Conservation (phyloP, 92 coral and sea anemone species). For the Ricordea florida region DNA sequence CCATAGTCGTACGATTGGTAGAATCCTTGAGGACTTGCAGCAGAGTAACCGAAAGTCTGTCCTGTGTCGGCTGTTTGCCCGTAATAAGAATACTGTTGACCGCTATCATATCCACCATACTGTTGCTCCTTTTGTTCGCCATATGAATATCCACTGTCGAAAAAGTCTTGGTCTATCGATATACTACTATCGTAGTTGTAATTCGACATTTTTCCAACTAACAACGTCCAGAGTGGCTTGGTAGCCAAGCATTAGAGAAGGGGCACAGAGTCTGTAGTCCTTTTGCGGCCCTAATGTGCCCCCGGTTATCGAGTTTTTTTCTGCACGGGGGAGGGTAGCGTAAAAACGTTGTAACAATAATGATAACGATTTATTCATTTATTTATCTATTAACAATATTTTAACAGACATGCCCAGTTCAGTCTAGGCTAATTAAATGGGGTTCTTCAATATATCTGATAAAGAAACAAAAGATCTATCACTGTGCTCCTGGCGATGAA, state of each 20-base stretch:
- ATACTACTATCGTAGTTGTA: conserved; percentile 73
- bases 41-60: conserved; percentile 1
- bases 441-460: too few relatives aligned
- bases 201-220: conserved; percentile 77
- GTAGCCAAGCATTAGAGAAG: conserved; percentile 36
- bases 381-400: too few relatives aligned
- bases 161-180: conserved; percentile 83
- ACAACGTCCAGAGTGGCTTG: conserved; percentile 49
- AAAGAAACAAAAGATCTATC: too few relatives aligned
- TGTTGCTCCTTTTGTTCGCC: conserved; percentile 64
- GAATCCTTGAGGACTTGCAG: conserved; percentile 14
- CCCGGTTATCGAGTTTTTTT: too few relatives aligned
- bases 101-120: conserved; percentile 34
- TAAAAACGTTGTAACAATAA: too few relatives aligned
- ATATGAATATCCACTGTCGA: conserved; percentile 81
- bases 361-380: too few relatives aligned
- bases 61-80: conserved; percentile 36
- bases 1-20: conserved; percentile 47
- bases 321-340: too few relatives aligned
- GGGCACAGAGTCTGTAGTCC: too few relatives aligned
- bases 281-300: too few relatives aligned
- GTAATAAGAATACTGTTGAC: conserved; percentile 55
- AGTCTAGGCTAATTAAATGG: too few relatives aligned
- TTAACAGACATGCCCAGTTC: too few relatives aligned
- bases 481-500: too few relatives aligned